Evolutionary conservation across 2,888 invertebrate species (phyloP), one percentile per base, ranked within the genome.

Genomic region (Troilus luridus): DNA sequence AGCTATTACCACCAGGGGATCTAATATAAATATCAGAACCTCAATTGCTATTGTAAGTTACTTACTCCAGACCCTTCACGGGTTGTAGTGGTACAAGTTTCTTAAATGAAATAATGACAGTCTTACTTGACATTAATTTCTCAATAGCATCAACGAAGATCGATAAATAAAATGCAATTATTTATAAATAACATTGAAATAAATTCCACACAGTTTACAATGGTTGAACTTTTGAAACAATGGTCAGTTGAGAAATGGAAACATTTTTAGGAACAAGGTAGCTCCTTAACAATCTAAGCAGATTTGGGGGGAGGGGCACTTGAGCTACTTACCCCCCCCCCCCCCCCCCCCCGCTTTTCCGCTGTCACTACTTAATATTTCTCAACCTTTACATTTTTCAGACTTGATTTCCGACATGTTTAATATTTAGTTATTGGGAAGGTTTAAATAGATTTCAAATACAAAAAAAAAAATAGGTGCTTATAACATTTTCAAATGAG

Each of bases 251-350:
- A 27, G 17, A 17, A 41, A 17, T 19, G 41, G 41, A 27, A 41
- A 77, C 17, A 21, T 56, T 14, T 21, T 54, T 54, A 58, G 19
- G 56, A n/a, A 12, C 21, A 11, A n/a, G 21, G 21, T 56, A 85
- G 56, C 56, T 85, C 41, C 41, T 41, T 41, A 41, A 41, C 41
- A 41, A 19, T 56, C n/a, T 85, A 85, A 85, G 85, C 11, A 85
- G 85, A 85, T 85, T 85, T 85, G 85, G 11, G 56, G n/a, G 85
- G 85, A n/a, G 0, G 24, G 14, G 58, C 56, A 85, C 56, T 85
- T 85, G 85, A 56, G 21, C 56, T 58, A 11, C 85, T 85, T 85
- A n/a, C 56, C n/a, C n/a, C 14, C n/a, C n/a, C 54, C n/a, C n/a
- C n/a, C 85, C n/a, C n/a, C 56, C n/a, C n/a, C 14, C n/a, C n/a